Evolutionary conservation across 2,797 vertebrate species (phyloP), one percentile per base, ranked within the genome.

Genomic region (Oreochromis grahami): DNA sequence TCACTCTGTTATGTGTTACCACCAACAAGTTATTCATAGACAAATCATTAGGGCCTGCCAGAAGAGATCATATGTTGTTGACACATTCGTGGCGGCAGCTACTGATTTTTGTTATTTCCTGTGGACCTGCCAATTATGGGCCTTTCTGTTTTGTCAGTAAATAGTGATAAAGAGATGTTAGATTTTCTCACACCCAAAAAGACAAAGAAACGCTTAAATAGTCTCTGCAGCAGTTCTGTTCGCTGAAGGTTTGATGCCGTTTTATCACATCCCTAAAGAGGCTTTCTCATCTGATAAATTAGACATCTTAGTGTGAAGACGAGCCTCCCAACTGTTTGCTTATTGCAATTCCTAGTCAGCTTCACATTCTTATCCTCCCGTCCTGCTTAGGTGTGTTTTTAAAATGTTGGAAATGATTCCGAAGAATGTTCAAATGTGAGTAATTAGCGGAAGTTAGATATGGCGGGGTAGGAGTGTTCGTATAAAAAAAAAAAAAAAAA

Each of bases 381-480:
- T 29, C 11, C 14, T 45, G 41, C 78, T 53, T 14, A 45, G 13
- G 6, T 55, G 50, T n/a, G 34, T 79, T 80, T 78, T 78, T 41
- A 19, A 84, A 86, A 83, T 82, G 19, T 60, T 70, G 84, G 84
- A n/a, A 58, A 56, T 3, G n/a, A 55, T 15, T 2, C 21, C 70
- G 32, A 65, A 50, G 14, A 26, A 13, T 56, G 36, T 51, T 76
- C 84, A 24, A 53, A 76, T 58, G 56, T 55, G 70, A 81, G 76
- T 53, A 81, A 79, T 89, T 86, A 88, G 82, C 63, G 2, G 32
- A 17, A 43, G 10, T 45, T 29, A 24, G 45, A 17, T 26, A n/a
- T 3, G 19, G 21, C 17, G 34, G 3, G 56, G 48, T 5, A 3
- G 17, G 26, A 7, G 63, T 77, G 21, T 78, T 19, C 32, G 8